Conservation (phyloP, 2,888 invertebrate genomes). For the Scaptomyza tumidula region DNA sequence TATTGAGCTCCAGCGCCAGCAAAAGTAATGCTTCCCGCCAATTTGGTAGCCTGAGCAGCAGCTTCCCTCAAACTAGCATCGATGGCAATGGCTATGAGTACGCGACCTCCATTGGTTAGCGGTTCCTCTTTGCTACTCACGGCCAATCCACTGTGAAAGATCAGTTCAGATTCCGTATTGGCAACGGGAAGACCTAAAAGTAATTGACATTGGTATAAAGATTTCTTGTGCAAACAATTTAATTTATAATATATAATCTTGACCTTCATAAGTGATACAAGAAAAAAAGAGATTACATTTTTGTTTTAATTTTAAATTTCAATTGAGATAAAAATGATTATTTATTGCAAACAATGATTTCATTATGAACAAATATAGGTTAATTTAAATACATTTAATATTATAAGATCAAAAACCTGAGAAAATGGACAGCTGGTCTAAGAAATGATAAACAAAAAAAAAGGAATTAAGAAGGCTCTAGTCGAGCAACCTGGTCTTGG, state of each 20-base stretch:
- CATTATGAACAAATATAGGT: too few species aligned
- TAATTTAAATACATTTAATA: too few species aligned
- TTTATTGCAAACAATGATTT: too few species aligned
- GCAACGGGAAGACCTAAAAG: constrained; percentile 85
- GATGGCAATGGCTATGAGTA: constrained; percentile 91
- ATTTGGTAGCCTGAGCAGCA: constrained; percentile 89
- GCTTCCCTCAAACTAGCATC: constrained; percentile 89
- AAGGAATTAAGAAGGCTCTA: too few species aligned
- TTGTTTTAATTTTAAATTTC: too few species aligned
- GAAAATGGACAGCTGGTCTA: too few species aligned
- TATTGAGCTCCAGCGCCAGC: constrained; percentile 94
- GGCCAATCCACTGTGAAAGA: constrained; percentile 95
- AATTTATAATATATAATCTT: background rate
- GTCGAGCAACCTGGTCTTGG: too few species aligned
- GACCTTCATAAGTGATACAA: too few species aligned
- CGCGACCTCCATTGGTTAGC: constrained; percentile 94
- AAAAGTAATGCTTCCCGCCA: constrained; percentile 91
- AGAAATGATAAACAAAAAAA: too few species aligned
- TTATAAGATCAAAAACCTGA: too few species aligned
- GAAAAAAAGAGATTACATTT: too few species aligned
- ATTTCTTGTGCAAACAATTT: background rate
- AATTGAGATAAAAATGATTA: too few species aligned
- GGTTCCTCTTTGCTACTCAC: constrained; percentile 87
- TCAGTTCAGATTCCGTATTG: constrained; percentile 80
- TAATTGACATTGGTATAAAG: background rate